Percentiles rank a stretch among this genome's conserved stretches.
Evolutionary conservation across 2,888 invertebrate genomes (phyloP).

Genomic region (Andrena camellia): DNA sequence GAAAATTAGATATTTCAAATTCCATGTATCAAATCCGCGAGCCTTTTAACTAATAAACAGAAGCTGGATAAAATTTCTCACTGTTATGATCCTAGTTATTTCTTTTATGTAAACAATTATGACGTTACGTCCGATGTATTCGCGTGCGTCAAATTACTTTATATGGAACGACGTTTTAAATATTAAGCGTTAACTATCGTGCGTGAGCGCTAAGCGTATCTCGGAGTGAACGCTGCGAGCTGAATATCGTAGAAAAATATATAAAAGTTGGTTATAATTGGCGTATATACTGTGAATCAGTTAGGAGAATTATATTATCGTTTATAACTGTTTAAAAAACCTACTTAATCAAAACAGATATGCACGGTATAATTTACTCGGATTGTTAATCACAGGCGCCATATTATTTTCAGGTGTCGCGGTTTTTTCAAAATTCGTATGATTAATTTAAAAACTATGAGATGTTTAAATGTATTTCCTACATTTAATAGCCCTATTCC

Average conservation of each 20-base stretch:
- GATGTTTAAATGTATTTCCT: neutral
- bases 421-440: constrained; percentile 1
- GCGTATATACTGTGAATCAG: neutral
- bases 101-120: constrained; percentile 14
- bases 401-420: constrained; percentile 24
- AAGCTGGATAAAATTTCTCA: neutral
- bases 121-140: constrained; percentile 5
- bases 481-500: neutral
- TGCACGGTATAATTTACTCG: constrained; percentile 30
- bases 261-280: neutral
- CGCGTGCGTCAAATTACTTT: constrained; percentile 21
- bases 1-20: constrained; percentile 2
- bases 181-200: constrained; percentile 28
- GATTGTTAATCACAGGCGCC: constrained; percentile 27
- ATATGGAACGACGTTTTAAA: constrained; percentile 25
- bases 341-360: constrained; percentile 4
- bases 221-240: neutral
- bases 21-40: neutral
- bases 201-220: neutral
- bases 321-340: neutral
- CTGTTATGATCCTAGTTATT: constrained; percentile 6
- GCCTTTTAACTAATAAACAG: neutral
- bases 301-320: constrained; percentile 10
- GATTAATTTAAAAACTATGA: neutral
- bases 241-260: neutral